Evolutionary conservation across 2,888 invertebrate genomes (phyloP), one percentile per base, ranked within the genome.

Genomic region (Leptopilina myrica): DNA sequence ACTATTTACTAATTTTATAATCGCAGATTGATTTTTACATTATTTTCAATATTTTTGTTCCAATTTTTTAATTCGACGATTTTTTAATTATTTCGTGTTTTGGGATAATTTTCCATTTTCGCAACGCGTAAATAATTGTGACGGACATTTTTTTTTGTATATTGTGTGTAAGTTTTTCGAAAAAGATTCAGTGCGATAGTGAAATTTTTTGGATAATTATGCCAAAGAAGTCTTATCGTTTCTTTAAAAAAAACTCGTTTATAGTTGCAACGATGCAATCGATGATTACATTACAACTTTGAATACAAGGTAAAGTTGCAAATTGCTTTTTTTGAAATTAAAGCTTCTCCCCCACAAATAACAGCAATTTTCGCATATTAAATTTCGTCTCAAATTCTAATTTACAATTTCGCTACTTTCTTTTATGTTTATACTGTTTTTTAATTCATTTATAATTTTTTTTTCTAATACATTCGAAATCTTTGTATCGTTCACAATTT

Each of bases 191-290:
- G 5, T 33, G 49, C 12, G 43, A 11, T 49, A 49, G 11, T 66
- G 0, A 20, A 15, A 15, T 67, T 5, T 20, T 69, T 12, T 20
- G 20, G 5, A 7, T 15, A 9, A 43, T 66, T 12, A 2, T n/a
- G n/a, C 56, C 26, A 26, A 73, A 53, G 12, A 69, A 53, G 12
- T 73, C 26, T 33, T 53, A 73, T 53, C 26, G 49, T 53, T 26
- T 69, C 43, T 53, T 49, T 69, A 12, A 46, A 20, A 46, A 20
- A 49, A 69, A 26, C 67, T 69, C 46, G 67, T 49, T 69, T 69
- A 49, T 11, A 49, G 26, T 53, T 69, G 15, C 67, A 12, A 53
- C 12, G 7, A 69, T 43, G 12, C n/a, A 40, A 40, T 65, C 33
- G 14, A 6, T n/a, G 33, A 33, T 65, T n/a, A 65, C 12, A 14